Base-by-base conservation (phyloP, 2,888 invertebrate genomes). In the Odontocolon sp. region DNA sequence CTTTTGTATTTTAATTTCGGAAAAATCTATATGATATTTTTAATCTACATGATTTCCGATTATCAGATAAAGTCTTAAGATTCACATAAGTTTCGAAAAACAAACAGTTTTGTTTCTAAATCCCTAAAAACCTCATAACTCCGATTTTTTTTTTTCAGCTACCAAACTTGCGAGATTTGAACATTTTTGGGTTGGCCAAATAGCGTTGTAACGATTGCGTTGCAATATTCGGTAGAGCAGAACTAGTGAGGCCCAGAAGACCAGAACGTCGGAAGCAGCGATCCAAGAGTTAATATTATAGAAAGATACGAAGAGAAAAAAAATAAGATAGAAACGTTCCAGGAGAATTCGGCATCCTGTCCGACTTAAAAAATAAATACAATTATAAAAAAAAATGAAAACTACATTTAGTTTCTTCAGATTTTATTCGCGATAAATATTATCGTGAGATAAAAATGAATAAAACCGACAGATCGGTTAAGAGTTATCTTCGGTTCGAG, bases 231-330 rank as follows among this genome's bases (percentile, higher is more conserved):
- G 66, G 45, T 71, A 54, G 70, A 76, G 70, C 76, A 50, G 59
- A 66, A 76, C 76, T 61, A 71, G 66, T 40, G 70, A 76, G 76
- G 66, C 64, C 70, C 70, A 56, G 59, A 70, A 70, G 76, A 76
- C 70, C 70, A 66, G 57, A 76, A 76, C 76, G 70, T 56, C 56
- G 54, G 42, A 61, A 66, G 70, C 76, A 76, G 52, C 76, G 66
- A 76, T 76, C 76, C 76, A 70, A 76, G 70, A 76, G 70, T 76
- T 70, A 66, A 76, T 61, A 54, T 42, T 47, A 61, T 38, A 36
- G 31, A 26, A 26, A 57, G 31, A 52, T 28, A 63, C 26, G 31
- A 33, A 40, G 14, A 42, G 42, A 16, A 6, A 45, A 45, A 14
- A 28, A 45, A 40, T 16, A n/a, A 33, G 45, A 26, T 40, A 3